Conservation (phyloP, 2,888 invertebrate species). For the Pachycephus smyrnensis region DNA sequence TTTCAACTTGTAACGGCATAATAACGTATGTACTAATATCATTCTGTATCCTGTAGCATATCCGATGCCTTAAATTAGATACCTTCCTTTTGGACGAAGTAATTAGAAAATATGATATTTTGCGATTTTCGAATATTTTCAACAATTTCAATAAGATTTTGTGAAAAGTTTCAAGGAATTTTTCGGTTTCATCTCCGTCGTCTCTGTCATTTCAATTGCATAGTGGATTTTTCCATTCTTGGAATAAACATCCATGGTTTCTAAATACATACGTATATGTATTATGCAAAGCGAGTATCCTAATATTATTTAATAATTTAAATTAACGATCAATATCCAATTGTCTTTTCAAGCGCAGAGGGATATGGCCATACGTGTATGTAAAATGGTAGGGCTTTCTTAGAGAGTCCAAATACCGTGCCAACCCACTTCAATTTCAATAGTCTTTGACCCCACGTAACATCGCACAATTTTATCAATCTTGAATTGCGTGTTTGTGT, state of each 20-base stretch:
- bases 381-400: background rate
- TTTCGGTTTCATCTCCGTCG: too few relatives aligned
- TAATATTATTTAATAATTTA: background rate
- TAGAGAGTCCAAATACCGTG: background rate
- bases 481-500: background rate
- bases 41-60: too few relatives aligned
- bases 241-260: slow-evolving; percentile 12
- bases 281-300: slow-evolving; percentile 15
- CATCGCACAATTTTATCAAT: background rate
- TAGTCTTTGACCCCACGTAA: background rate
- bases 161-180: too few relatives aligned
- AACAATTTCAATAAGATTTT: too few relatives aligned
- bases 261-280: slow-evolving; percentile 15
- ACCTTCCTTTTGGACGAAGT: too few relatives aligned
- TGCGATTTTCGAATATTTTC: too few relatives aligned
- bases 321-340: background rate
- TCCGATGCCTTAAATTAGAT: too few relatives aligned
- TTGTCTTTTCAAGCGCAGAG: background rate
- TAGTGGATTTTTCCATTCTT: slow-evolving; percentile 6
- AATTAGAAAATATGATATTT: too few relatives aligned
- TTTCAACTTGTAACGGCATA: too few relatives aligned
- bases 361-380: background rate
- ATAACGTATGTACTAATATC: too few relatives aligned
- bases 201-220: background rate
- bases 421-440: background rate